These are phyloP conservation scores for Salvelinus namaycush DNA, from an alignment of 2,113 vertebrate species.

Conservation along the genomic window DNA sequence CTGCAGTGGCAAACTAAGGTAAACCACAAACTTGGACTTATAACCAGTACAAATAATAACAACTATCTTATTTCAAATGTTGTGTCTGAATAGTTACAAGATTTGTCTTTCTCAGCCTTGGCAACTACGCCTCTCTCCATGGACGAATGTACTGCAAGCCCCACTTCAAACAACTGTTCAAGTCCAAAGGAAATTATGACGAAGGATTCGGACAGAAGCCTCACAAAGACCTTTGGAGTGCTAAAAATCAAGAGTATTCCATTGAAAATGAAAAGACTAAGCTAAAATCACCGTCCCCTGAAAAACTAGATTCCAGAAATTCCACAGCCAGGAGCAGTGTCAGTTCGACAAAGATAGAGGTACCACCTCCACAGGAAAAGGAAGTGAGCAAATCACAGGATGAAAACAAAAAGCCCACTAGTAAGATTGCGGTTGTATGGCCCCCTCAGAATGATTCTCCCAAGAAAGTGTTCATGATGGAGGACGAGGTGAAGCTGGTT, in stretches of 20 bases:
- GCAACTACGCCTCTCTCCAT: constrained; percentile 97
- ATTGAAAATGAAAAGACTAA: constrained; percentile 58
- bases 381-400: constrained; percentile 51
- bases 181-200: constrained; percentile 97
- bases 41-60: neutral
- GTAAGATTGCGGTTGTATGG: constrained; percentile 90
- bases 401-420: constrained; percentile 72
- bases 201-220: constrained; percentile 96
- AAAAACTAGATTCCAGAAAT: constrained; percentile 49
- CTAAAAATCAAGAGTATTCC: constrained; percentile 70
- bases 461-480: constrained; percentile 77
- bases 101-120: constrained; percentile 77
- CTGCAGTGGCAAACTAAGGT: constrained; percentile 92
- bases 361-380: constrained; percentile 25
- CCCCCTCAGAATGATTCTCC: constrained; percentile 81
- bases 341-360: constrained; percentile 25
- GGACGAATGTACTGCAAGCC: constrained; percentile 97
- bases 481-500: constrained; percentile 80
- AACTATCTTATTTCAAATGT: neutral
- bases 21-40: constrained; percentile 30
- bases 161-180: constrained; percentile 97
- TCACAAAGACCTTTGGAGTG: constrained; percentile 88
- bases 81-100: constrained; percentile 8
- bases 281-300: constrained; percentile 50
- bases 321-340: constrained; percentile 27